phyloP scores from a whole-genome alignment of 2,888 invertebrate genomes.

The Willowsia nigromaculata region DNA sequence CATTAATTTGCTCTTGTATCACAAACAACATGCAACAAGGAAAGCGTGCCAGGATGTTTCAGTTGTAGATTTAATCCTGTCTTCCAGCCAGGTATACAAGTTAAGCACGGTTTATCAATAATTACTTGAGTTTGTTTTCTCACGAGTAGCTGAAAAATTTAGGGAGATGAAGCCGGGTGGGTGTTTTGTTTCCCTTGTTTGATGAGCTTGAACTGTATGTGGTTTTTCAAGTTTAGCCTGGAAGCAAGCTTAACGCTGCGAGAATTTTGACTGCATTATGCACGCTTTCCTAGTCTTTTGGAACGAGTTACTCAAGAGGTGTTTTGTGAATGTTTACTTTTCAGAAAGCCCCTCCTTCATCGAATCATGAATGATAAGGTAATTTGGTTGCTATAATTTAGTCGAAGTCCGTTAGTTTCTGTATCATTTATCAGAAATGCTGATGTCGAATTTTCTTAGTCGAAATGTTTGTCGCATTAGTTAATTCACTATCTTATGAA shows the following conservation, averaged over 20 bases:
- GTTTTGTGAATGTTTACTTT: conserved; percentile 58
- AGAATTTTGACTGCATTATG: conserved; percentile 7
- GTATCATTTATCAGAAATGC: no score
- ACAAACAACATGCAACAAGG: not conserved
- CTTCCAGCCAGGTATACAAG: not conserved
- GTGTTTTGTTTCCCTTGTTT: not conserved
- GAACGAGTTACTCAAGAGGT: conserved; percentile 49
- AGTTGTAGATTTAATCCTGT: not conserved
- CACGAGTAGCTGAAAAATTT: not conserved
- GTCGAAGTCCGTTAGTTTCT: no score
- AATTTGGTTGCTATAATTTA: no score
- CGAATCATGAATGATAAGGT: conserved; percentile 78
- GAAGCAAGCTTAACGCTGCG: not conserved
- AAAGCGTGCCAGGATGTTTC: not conserved
- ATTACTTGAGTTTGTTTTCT: not conserved
- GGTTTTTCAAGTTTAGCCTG: not conserved
- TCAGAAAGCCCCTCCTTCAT: conserved; percentile 78
- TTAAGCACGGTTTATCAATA: not conserved
- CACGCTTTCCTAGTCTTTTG: conserved; percentile 40
- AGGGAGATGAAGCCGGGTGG: not conserved
- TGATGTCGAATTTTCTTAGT: no score
- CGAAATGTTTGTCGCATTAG: no score
- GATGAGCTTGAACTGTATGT: not conserved
- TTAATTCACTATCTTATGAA: no score
- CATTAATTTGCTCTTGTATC: no score